A percentile compares a stretch with the other conserved stretches of the same genome.
phyloP scores from a whole-genome alignment of 1,140 invertebrate genomes.

The Papilio helenus region DNA sequence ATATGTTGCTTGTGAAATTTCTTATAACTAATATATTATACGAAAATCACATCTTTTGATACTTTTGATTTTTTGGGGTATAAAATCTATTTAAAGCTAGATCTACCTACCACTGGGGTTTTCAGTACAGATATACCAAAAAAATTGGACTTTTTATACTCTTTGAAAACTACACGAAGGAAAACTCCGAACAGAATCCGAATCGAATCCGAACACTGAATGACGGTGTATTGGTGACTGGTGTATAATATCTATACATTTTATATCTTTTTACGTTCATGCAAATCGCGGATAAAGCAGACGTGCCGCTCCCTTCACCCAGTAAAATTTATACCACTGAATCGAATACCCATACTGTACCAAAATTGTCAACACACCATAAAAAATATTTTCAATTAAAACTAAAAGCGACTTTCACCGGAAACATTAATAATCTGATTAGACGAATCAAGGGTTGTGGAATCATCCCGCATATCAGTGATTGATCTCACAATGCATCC shows the following conservation, averaged over 20 bases:
- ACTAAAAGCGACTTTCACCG: constrained; percentile 73
- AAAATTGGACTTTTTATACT: constrained; percentile 46
- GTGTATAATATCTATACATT: constrained; percentile 37
- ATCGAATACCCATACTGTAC: constrained; percentile 53
- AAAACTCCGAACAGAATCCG: constrained; percentile 44
- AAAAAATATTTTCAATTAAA: constrained; percentile 50
- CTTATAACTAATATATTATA: too few relatives aligned
- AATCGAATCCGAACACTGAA: neutral
- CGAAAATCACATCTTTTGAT: too few relatives aligned
- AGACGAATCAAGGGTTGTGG: constrained; percentile 64
- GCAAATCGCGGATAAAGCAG: constrained; percentile 63
- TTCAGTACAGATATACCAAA: neutral
- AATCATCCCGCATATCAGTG: constrained; percentile 66
- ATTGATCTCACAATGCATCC: constrained; percentile 72
- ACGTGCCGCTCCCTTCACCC: constrained; percentile 61
- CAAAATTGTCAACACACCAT: constrained; percentile 46
- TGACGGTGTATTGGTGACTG: neutral
- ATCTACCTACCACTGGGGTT: neutral
- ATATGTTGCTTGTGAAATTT: too few relatives aligned
- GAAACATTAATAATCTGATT: constrained; percentile 79
- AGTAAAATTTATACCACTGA: constrained; percentile 54
- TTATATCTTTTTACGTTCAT: constrained; percentile 56
- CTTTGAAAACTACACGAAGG: constrained; percentile 53
- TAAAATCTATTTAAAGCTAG: too few relatives aligned
- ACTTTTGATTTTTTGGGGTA: too few relatives aligned